Evolutionary conservation across 2,888 invertebrate genomes (phyloP).

Genomic region (Eupelmus urozonus): DNA sequence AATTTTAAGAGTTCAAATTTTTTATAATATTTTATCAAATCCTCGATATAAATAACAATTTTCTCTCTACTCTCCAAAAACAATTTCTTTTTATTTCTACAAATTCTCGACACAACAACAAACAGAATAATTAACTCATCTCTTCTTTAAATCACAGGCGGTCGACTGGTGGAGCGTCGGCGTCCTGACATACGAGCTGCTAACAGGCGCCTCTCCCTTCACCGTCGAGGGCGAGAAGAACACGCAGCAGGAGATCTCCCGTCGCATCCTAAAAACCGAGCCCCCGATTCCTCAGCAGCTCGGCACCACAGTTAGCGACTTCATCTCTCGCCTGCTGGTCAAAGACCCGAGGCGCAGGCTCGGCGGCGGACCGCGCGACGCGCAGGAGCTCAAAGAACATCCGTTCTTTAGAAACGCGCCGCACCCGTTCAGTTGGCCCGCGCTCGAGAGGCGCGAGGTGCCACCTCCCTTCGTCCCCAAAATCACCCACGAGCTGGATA

Average conservation of each 20-base stretch:
- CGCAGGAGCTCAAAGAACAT: conserved; percentile 93
- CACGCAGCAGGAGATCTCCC: conserved; percentile 95
- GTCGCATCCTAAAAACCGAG: conserved; percentile 90
- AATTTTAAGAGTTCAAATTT: no score
- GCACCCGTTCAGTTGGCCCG: conserved; percentile 82
- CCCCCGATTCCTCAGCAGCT: conserved; percentile 93
- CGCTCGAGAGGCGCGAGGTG: conserved; percentile 86
- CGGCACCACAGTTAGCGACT: conserved; percentile 86
- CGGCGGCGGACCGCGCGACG: conserved; percentile 91
- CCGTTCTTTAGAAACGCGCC: conserved; percentile 86
- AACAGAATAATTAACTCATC: no score
- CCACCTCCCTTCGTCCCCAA: conserved; percentile 94
- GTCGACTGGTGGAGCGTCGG: conserved; percentile 99
- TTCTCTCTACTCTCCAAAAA: no score
- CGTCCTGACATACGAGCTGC: conserved; percentile 95
- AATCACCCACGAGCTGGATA: conserved; percentile 91
- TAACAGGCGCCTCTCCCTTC: conserved; percentile 98
- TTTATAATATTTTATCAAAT: no score
- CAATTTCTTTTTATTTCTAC: no score
- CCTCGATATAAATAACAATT: no score
- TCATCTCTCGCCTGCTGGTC: conserved; percentile 89
- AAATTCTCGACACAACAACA: no score
- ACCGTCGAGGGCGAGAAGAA: conserved; percentile 96
- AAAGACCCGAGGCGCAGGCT: conserved; percentile 94
- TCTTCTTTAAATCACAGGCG: conserved; percentile 80